phyloP scores from a whole-genome alignment of 1,140 invertebrate genomes.

The Drosophila miranda region DNA sequence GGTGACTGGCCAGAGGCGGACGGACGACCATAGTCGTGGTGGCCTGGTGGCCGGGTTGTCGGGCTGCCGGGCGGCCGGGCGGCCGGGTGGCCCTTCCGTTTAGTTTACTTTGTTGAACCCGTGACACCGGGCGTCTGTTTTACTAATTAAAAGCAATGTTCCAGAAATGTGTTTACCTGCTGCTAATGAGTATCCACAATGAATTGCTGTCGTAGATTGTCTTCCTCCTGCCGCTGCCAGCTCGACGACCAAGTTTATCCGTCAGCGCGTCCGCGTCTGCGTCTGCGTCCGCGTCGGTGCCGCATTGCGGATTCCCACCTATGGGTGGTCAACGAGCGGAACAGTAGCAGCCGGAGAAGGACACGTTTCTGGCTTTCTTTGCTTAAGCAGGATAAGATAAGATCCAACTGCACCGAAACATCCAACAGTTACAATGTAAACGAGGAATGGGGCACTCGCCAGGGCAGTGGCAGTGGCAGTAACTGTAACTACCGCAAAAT shows the following conservation, averaged over 20 bases:
- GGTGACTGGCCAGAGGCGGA: conserved; percentile 38
- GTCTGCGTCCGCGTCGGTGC: conserved; percentile 19
- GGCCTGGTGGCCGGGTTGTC: background rate
- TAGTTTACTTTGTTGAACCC: conserved; percentile 59
- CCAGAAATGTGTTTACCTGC: conserved; percentile 80
- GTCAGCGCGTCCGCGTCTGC: background rate
- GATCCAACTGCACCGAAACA: conserved; percentile 33
- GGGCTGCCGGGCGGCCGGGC: no score
- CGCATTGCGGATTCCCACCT: conserved; percentile 57
- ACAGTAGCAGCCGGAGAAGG: conserved; percentile 23
- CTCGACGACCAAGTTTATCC: conserved; percentile 8
- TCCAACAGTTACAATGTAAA: conserved; percentile 34
- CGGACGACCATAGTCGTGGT: background rate
- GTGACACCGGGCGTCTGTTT: conserved; percentile 69
- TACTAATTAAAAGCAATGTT: conserved; percentile 79
- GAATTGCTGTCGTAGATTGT: conserved; percentile 72
- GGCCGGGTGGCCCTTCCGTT: conserved; percentile 47
- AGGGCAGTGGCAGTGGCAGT: no score
- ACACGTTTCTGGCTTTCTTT: conserved; percentile 42
- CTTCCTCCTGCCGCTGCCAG: conserved; percentile 26
- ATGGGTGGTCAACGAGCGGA: conserved; percentile 41
- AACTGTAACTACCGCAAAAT: no score
- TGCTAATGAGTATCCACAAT: conserved; percentile 79
- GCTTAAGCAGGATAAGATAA: conserved; percentile 41
- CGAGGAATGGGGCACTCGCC: background rate